Conservation (phyloP, 2,888 invertebrate genomes). For the Caenorhabditis panamensis region DNA sequence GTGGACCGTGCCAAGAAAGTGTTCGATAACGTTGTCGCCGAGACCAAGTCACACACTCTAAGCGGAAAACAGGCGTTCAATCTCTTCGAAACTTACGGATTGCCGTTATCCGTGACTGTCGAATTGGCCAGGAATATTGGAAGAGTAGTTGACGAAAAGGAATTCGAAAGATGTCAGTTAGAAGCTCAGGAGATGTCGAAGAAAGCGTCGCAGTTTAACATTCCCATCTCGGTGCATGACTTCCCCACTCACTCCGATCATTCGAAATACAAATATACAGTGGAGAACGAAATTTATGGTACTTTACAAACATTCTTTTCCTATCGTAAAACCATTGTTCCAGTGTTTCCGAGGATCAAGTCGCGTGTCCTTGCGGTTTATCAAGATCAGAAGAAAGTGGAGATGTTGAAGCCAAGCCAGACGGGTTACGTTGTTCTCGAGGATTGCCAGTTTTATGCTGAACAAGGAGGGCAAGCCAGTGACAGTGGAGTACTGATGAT, state of each 20-base stretch:
- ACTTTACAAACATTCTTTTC: too few species aligned
- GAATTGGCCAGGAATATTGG: constrained; percentile 61
- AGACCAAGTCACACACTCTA: constrained; percentile 8
- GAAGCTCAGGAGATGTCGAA: constrained; percentile 47
- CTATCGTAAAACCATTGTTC: too few species aligned
- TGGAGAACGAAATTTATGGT: constrained; percentile 35
- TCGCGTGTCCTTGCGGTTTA: constrained; percentile 39
- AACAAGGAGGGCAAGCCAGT: constrained; percentile 52
- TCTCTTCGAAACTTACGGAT: constrained; percentile 64
- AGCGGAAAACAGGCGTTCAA: constrained; percentile 60
- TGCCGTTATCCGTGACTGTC: constrained; percentile 64
- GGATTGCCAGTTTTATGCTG: constrained; percentile 64
- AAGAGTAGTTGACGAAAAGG: constrained; percentile 59
- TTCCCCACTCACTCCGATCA: constrained; percentile 48
- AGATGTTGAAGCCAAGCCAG: constrained; percentile 17
- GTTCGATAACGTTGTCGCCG: constrained; percentile 38
- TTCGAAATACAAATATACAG: constrained; percentile 37
- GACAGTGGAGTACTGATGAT: constrained; percentile 34
- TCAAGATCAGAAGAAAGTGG: constrained; percentile 23
- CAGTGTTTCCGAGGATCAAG: constrained; percentile 29
- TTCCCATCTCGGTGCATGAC: constrained; percentile 23
- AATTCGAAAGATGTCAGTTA: constrained; percentile 37
- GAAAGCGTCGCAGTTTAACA: constrained; percentile 38
- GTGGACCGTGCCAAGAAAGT: constrained; percentile 59
- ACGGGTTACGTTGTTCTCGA: constrained; percentile 54